These are phyloP conservation scores for Drosophila novamexicana DNA, from an alignment of 1,140 invertebrate species.

Conservation along the genomic window DNA sequence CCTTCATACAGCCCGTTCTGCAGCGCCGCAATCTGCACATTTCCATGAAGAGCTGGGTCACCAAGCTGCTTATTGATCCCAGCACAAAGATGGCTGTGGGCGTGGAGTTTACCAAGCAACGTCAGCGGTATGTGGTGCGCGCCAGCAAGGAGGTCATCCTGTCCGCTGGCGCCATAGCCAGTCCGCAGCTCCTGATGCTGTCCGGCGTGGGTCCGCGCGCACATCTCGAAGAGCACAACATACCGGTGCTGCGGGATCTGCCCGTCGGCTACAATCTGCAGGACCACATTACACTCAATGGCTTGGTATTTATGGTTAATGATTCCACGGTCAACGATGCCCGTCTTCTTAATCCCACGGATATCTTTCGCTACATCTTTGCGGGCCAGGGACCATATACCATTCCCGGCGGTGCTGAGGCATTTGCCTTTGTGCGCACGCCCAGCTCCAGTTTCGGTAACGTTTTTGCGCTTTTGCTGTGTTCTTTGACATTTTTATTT, in stretches of 20 bases:
- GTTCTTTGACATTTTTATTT: background rate
- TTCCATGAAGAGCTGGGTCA: slow-evolving; percentile 90
- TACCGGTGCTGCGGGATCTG: slow-evolving; percentile 87
- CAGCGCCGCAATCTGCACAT: slow-evolving; percentile 90
- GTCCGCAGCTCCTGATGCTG: slow-evolving; percentile 92
- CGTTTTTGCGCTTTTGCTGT: background rate
- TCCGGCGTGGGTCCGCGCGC: slow-evolving; percentile 92
- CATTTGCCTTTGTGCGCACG: slow-evolving; percentile 88
- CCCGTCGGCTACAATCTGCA: slow-evolving; percentile 93
- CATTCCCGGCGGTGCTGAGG: slow-evolving; percentile 89
- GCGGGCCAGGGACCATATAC: slow-evolving; percentile 88
- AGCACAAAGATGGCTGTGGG: slow-evolving; percentile 85
- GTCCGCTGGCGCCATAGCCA: slow-evolving; percentile 90
- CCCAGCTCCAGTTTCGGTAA: slow-evolving; percentile 76
- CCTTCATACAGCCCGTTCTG: slow-evolving; percentile 91
- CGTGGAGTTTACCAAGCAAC: slow-evolving; percentile 86
- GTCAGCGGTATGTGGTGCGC: slow-evolving; percentile 86
- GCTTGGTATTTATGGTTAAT: slow-evolving; percentile 89
- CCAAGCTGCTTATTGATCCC: slow-evolving; percentile 88
- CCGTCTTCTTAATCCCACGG: slow-evolving; percentile 84
- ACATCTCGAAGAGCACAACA: slow-evolving; percentile 87
- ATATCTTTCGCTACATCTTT: slow-evolving; percentile 86
- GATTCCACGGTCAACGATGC: slow-evolving; percentile 86
- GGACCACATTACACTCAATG: slow-evolving; percentile 90
- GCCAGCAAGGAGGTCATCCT: slow-evolving; percentile 92